A percentile compares a stretch with the other conserved stretches of the same genome.
Conservation (phyloP, 53 echinoderm and acorn worm species). For the Holothuria scabra region DNA sequence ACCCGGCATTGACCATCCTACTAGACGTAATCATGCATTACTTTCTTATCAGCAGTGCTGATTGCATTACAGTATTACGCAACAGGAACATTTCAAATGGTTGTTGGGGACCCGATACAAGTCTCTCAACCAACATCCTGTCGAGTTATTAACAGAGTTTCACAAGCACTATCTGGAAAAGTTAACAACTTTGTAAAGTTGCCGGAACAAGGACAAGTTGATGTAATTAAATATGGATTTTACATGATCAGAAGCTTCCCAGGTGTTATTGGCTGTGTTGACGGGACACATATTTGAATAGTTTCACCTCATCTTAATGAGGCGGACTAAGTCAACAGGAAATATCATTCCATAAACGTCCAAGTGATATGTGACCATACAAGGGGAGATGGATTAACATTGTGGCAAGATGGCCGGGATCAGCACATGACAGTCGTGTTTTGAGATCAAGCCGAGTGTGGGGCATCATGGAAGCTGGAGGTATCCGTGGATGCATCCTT, state of each 20-base stretch:
- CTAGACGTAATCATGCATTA: too few relatives aligned
- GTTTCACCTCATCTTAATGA: neutral
- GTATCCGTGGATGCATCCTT: slow-evolving; percentile 10
- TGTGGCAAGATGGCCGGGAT: slow-evolving; percentile 16
- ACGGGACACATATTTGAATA: slow-evolving; percentile 28
- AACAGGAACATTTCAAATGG: too few relatives aligned
- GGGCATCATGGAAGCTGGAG: slow-evolving; percentile 1
- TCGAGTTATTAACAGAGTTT: too few relatives aligned
- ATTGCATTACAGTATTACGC: too few relatives aligned
- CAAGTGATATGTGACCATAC: slow-evolving; percentile 11
- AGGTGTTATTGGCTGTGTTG: neutral
- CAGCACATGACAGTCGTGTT: slow-evolving; percentile 15
- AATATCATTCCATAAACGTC: neutral
- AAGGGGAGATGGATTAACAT: slow-evolving; percentile 23
- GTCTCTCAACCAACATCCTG: too few relatives aligned
- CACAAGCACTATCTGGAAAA: too few relatives aligned
- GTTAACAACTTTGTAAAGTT: too few relatives aligned
- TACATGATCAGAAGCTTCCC: neutral
- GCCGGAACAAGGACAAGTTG: too few relatives aligned
- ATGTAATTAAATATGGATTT: too few relatives aligned
- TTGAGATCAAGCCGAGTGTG: slow-evolving; percentile 1
- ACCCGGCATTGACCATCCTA: too few relatives aligned
- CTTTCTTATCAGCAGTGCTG: too few relatives aligned
- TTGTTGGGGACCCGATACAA: too few relatives aligned
- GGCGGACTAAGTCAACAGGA: neutral